Percentiles rank a stretch among this genome's conserved stretches.
Evolutionary conservation across 2,797 vertebrate species (phyloP).

Genomic region (Falco peregrinus): DNA sequence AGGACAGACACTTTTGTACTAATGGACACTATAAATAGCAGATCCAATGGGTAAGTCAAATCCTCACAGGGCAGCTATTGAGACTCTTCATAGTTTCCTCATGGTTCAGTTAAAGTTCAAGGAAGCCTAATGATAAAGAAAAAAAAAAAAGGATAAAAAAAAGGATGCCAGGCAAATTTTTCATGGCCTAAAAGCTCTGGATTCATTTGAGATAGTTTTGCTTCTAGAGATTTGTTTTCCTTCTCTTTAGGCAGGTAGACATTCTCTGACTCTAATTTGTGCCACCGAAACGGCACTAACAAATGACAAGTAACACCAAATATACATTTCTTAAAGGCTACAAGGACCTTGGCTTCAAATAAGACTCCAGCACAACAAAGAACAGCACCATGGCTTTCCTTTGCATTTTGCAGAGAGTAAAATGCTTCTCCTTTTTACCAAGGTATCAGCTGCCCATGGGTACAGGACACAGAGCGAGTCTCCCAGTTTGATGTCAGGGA

Average conservation of each 20-base stretch:
- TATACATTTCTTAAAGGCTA: background rate
- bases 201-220: background rate
- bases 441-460: background rate
- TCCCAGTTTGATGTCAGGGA: background rate
- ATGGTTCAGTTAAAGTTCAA: conserved; percentile 73
- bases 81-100: conserved; percentile 47
- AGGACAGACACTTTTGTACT: conserved; percentile 54
- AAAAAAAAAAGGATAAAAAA: background rate
- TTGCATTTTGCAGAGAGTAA: background rate
- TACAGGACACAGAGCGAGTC: background rate
- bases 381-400: background rate
- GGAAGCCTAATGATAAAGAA: conserved; percentile 52
- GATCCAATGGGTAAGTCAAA: conserved; percentile 43
- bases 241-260: background rate
- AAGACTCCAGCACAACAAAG: background rate
- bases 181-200: background rate
- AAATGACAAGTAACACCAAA: background rate
- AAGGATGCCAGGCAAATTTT: background rate
- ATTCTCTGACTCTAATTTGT: background rate
- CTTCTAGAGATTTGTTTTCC: background rate
- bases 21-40: conserved; percentile 69
- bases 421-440: background rate
- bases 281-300: background rate
- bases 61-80: conserved; percentile 47
- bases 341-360: background rate